Conservation (phyloP, 2,113 vertebrate genomes). For the Callochromis pleurospilus region DNA sequence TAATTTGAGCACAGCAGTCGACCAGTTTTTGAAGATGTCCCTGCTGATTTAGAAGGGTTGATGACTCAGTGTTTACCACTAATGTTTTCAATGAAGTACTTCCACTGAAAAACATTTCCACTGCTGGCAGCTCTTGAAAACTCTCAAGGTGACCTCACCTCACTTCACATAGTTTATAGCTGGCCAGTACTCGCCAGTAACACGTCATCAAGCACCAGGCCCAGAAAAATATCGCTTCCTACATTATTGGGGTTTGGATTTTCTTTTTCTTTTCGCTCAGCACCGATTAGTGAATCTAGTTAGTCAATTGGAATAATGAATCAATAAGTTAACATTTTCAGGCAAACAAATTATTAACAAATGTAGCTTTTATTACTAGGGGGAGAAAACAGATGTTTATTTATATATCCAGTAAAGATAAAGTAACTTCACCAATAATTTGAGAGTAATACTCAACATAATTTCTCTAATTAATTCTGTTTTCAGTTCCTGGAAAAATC, state of each 20-base stretch:
- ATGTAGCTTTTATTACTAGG: background rate
- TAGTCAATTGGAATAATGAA: background rate
- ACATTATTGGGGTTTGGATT: background rate
- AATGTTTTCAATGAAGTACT: conserved; percentile 2
- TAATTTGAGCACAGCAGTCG: background rate
- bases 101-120: background rate
- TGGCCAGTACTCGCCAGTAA: background rate
- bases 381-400: background rate
- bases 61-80: background rate
- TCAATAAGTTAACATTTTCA: background rate
- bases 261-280: accelerated
- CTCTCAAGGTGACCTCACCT: conserved; percentile 6
- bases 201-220: background rate
- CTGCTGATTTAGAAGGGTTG: background rate
- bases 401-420: background rate
- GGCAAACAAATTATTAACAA: background rate
- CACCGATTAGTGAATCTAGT: background rate
- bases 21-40: background rate
- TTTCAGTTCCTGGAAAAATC: background rate
- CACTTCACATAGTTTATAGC: background rate
- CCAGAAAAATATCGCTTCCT: background rate
- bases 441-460: background rate
- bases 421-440: background rate
- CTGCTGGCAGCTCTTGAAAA: background rate
- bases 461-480: background rate